Evolutionary conservation across 2,797 vertebrate genomes (phyloP), one percentile per base, ranked within the genome.

Genomic region (Oryzias sinensis): DNA sequence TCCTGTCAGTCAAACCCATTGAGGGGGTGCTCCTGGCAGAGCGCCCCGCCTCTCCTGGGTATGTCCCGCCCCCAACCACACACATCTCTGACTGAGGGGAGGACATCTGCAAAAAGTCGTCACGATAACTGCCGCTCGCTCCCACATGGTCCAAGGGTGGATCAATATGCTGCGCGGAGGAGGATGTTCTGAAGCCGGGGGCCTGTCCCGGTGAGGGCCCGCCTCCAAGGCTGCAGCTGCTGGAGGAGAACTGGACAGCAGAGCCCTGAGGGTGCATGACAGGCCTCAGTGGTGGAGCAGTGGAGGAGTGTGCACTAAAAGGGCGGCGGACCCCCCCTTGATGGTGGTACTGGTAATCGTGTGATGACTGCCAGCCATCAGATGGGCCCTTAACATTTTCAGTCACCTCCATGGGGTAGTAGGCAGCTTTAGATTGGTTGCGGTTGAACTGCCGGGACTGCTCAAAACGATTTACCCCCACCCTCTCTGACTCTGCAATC

Each of bases 1-100:
- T 95, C 89, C 97, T 97, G 76, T 98, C 97, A n/a, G 91, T 93
- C 72, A 98, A 88, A 5, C 96, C 96, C 97, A 97, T 97, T 82
- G 98, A 98, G 1, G 97, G 95, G 1, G 95, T 96, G 90, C 90
- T 94, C 77, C 95, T 92, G 20, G 96, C 96, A 0, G 72, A 70
- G 13, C 95, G 93, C 43, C 94, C 86, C 0, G 93, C 93, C 84
- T 99, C 96, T 0, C 93, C 95, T 25, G 94, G 95, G 70, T 97
- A 99, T 8, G 93, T 94, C 43, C 88, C 88, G 0, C 89, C 90
- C 17, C 85, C 90, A 6, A 69, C 52, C 62, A 91, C 88, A 22
- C 77, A 68, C 2, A 77, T 49, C 13, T 92, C 90, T 0, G 81
- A 91, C 74, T 96, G 94, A 0, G 94, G 93, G 53, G 95, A 93